Conservation (phyloP, 2,888 invertebrate genomes). For the Adelognathus sp. region DNA sequence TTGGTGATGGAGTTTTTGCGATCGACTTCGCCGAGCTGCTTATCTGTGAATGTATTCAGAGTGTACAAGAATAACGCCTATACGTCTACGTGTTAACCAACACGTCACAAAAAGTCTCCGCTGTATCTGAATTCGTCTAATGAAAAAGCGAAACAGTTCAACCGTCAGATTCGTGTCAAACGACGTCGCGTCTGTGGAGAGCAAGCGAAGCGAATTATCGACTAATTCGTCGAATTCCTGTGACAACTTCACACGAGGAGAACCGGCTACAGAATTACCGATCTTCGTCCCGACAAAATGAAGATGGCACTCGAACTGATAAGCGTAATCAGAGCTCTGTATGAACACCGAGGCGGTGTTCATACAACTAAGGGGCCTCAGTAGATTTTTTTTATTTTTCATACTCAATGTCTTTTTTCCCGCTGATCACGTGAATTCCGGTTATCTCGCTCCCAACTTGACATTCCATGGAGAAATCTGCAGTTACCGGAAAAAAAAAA, state of each 20-base stretch:
- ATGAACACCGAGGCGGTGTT: neutral
- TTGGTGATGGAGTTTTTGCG: neutral
- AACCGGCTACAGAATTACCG: slow-evolving; percentile 65
- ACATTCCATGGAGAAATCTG: too few species aligned
- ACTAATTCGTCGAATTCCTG: neutral
- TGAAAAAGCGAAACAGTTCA: slow-evolving; percentile 30
- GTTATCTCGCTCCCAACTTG: too few species aligned
- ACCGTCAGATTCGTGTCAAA: neutral
- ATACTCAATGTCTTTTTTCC: too few species aligned
- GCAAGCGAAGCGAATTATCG: neutral
- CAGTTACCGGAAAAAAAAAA: too few species aligned
- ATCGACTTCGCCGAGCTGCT: neutral
- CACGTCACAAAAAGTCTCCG: neutral
- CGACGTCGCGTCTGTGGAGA: neutral
- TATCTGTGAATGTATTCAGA: slow-evolving; percentile 3
- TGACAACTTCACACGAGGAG: neutral
- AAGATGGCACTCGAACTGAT: slow-evolving; percentile 59
- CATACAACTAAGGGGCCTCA: too few species aligned
- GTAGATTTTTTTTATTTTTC: too few species aligned
- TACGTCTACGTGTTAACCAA: neutral
- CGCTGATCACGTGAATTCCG: too few species aligned
- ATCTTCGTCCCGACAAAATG: slow-evolving; percentile 58
- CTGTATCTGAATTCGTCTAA: neutral
- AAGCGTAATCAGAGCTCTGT: slow-evolving; percentile 57
- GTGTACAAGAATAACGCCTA: neutral